phyloP scores from a whole-genome alignment of 2,113 vertebrate species.

The Engystomops pustulosus region DNA sequence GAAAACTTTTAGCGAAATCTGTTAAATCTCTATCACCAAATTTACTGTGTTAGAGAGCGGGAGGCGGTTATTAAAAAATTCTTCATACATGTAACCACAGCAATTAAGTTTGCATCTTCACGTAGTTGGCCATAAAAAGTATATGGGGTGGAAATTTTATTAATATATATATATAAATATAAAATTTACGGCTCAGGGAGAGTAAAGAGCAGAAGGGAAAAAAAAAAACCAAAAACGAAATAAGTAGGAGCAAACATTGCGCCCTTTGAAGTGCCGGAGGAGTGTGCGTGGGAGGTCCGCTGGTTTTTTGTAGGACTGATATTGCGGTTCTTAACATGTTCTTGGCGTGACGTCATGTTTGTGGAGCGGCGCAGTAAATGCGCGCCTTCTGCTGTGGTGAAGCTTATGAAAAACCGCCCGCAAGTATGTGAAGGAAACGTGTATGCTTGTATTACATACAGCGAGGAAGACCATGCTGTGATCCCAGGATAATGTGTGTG shows the following conservation, averaged over 20 bases:
- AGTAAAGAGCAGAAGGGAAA: background rate
- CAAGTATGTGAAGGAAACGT: background rate
- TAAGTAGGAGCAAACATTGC: background rate
- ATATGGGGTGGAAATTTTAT: conserved; percentile 49
- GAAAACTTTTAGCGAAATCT: conserved; percentile 40
- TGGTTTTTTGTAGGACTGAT: conserved; percentile 63
- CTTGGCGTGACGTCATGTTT: conserved; percentile 62
- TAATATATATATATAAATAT: conserved; percentile 48
- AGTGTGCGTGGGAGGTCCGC: conserved; percentile 52
- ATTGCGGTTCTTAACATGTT: conserved; percentile 61
- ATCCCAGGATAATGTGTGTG: conserved; percentile 33
- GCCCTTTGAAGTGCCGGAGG: background rate
- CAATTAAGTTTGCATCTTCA: conserved; percentile 44
- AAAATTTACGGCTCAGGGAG: conserved; percentile 10
- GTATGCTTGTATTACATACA: conserved; percentile 51
- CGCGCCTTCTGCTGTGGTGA: conserved; percentile 58
- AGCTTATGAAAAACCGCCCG: conserved; percentile 39
- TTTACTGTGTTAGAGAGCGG: conserved; percentile 18
- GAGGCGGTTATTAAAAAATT: conserved; percentile 40
- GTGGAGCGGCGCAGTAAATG: conserved; percentile 59
- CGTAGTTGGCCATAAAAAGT: conserved; percentile 23
- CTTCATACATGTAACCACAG: conserved; percentile 39
- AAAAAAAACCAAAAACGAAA: too few relatives aligned
- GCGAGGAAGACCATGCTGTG: conserved; percentile 58
- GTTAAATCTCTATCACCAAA: conserved; percentile 8